A percentile compares a stretch with the other conserved stretches of the same genome.
Conservation (phyloP, 2,888 invertebrate genomes). For the Caenorhabditis sulstoni region DNA sequence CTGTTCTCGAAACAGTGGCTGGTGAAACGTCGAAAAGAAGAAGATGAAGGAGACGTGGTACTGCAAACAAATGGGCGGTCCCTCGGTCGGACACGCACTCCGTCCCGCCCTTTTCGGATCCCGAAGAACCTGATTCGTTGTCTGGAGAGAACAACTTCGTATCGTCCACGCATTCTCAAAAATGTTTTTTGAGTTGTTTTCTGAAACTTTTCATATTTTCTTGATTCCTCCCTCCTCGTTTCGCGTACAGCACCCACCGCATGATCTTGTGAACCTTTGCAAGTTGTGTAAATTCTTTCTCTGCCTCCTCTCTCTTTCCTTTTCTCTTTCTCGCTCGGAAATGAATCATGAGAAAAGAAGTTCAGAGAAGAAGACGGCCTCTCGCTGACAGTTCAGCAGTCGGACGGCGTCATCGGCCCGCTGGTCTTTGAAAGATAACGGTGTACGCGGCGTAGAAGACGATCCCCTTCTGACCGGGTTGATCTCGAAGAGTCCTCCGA, state of each 20-base stretch:
- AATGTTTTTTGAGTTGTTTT: not conserved
- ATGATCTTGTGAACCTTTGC: slow-evolving; percentile 1
- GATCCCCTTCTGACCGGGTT: slow-evolving; percentile 3
- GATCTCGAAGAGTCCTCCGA: slow-evolving; percentile 1
- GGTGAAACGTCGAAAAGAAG: not conserved
- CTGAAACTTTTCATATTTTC: not conserved
- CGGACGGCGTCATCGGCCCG: slow-evolving; percentile 42
- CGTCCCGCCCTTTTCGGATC: not conserved
- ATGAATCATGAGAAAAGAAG: slow-evolving; percentile 6
- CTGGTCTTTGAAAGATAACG: slow-evolving; percentile 54
- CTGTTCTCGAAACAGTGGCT: no score
- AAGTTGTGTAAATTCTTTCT: not conserved
- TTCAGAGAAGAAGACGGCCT: slow-evolving; percentile 34
- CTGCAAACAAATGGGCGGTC: slow-evolving; percentile 14
- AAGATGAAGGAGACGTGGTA: not conserved
- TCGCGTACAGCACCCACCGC: no score
- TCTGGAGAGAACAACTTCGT: no score
- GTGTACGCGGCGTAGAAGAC: slow-evolving; percentile 25
- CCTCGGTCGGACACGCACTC: not conserved
- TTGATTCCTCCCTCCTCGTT: not conserved
- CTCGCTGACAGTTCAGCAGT: slow-evolving; percentile 37
- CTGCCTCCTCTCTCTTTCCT: not conserved
- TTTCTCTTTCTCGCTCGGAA: not conserved
- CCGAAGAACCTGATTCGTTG: not conserved
- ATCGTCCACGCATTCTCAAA: not conserved